Percentiles rank a stretch among this genome's conserved stretches.
Evolutionary conservation across 2,888 invertebrate species (phyloP).

Genomic region (Campoletis raptor): DNA sequence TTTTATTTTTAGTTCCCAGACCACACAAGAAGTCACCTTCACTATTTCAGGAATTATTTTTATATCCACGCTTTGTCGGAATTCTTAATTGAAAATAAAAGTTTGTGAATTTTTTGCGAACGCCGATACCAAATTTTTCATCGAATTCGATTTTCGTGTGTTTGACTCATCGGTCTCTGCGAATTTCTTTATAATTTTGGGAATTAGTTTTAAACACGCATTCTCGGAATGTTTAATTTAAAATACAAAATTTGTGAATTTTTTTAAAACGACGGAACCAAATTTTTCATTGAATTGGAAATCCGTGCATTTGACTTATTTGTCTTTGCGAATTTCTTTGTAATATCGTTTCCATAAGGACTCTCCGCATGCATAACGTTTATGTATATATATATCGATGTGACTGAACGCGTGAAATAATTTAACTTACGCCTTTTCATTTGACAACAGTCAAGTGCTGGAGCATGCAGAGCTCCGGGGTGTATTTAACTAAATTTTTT

Average conservation of each 20-base stretch:
- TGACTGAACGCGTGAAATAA: constrained; percentile 2
- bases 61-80: neutral
- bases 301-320: neutral
- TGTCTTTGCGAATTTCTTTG: neutral
- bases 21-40: constrained; percentile 21
- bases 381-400: neutral
- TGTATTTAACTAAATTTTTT: constrained; percentile 39
- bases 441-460: neutral
- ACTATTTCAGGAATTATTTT: constrained; percentile 12
- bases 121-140: neutral
- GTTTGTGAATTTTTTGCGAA: neutral
- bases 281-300: too few species aligned
- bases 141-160: neutral
- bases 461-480: constrained; percentile 2
- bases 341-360: neutral
- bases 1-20: constrained; percentile 32
- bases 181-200: neutral
- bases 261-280: neutral
- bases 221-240: neutral
- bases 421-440: neutral
- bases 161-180: neutral
- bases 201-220: constrained; percentile 2
- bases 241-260: neutral
- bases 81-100: neutral
- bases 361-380: neutral